Conservation (phyloP, 37 sponge, comb jelly and placozoan species). For the Bolinopsis microptera region DNA sequence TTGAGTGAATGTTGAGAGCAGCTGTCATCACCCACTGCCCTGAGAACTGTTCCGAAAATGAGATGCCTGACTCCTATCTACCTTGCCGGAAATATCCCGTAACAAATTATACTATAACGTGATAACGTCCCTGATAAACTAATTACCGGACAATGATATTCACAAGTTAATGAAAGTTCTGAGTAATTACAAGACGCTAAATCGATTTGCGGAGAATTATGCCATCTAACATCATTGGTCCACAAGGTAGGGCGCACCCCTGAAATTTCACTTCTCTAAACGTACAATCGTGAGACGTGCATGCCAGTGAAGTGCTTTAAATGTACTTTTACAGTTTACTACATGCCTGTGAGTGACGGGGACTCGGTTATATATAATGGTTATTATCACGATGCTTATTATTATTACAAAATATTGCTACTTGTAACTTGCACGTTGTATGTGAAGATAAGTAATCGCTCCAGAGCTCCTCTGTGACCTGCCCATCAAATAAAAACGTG, state of each 20-base stretch:
- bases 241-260: background rate
- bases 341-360: background rate
- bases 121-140: background rate
- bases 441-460: too few species aligned
- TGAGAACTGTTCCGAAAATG: background rate
- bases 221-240: background rate
- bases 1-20: background rate
- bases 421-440: too few species aligned
- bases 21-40: background rate
- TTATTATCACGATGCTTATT: background rate
- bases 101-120: background rate
- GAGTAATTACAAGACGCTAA: background rate
- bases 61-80: background rate
- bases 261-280: background rate
- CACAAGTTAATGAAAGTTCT: background rate
- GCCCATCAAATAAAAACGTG: too few species aligned
- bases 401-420: background rate
- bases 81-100: background rate
- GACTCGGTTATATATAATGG: background rate
- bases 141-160: background rate
- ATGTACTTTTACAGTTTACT: background rate
- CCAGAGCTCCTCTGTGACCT: too few species aligned
- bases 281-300: background rate
- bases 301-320: background rate
- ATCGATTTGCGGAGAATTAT: background rate